Evolutionary conservation across 2,888 invertebrate species (phyloP), one percentile per base, ranked within the genome.

Genomic region (Drosophila pegasa): DNA sequence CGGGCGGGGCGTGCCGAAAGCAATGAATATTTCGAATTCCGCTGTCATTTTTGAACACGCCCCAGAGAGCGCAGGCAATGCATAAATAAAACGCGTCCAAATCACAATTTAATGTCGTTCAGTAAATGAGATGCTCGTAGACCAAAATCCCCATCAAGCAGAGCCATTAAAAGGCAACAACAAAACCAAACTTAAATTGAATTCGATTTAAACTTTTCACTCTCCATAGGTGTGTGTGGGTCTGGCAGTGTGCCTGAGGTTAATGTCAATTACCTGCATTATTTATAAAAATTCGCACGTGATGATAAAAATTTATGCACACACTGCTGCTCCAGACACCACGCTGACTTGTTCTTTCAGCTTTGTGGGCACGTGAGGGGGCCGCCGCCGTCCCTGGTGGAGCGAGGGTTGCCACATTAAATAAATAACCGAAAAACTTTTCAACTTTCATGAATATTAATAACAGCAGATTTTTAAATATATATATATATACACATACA

Each of bases 401-500:
- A 47, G 56, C 38, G 40, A 47, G 56, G 54, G 47, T 59, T 40
- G 59, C 54, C 75, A 60, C 76, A 79, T 87, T 85, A 88, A 88
- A 88, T 85, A 85, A 83, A 88, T 87, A 87, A 85, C 77, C 81
- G 77, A 87, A 87, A 88, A 80, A 82, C 71, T 80, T 81, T 83
- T 78, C 78, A 75, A 71, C 80, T 83, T 81, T 77, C 87, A 87
- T 88, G 88, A 88, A 88, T 88, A 88, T 88, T 88, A 88, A 88
- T 78, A 78, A 77, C 64, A 73, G 74, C 77, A 82, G 78, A 75
- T 75, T 80, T 71, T 64, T 60, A 74, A 69, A 77, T 61, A 52
- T 52, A 38, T 52, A 52, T 3, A 52, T 8, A 51, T 7, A 10
- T 7, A 35, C 14, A 35, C 6, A 33, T 6, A 50, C 0, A 40